Conservation (phyloP, 2,888 invertebrate species). For the Papilio gigon region DNA sequence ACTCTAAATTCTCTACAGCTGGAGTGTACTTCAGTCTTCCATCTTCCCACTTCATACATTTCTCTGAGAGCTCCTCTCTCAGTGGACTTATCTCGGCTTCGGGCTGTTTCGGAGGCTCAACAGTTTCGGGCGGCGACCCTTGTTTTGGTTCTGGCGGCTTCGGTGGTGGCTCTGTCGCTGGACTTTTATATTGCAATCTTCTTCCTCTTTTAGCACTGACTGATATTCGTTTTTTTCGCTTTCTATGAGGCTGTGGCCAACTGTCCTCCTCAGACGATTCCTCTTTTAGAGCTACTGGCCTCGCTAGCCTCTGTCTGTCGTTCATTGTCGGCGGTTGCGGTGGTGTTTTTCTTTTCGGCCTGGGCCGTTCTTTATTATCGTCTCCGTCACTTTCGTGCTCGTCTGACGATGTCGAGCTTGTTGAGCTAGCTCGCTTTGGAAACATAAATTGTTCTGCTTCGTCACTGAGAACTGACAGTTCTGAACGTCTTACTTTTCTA, state of each 20-base stretch:
- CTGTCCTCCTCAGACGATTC: slow-evolving; percentile 77
- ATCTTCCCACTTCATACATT: slow-evolving; percentile 77
- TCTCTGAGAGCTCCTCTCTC: slow-evolving; percentile 63
- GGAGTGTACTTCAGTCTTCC: slow-evolving; percentile 74
- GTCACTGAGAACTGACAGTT: slow-evolving; percentile 88
- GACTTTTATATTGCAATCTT: slow-evolving; percentile 46
- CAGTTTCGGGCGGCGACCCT: slow-evolving; percentile 41
- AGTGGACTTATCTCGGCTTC: slow-evolving; percentile 57
- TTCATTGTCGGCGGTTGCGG: slow-evolving; percentile 57
- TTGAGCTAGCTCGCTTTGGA: slow-evolving; percentile 85
- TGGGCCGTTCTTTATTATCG: slow-evolving; percentile 61
- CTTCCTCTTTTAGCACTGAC: slow-evolving; percentile 56
- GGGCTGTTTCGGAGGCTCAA: slow-evolving; percentile 41
- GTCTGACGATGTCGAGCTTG: slow-evolving; percentile 81
- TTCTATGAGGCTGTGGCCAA: slow-evolving; percentile 67
- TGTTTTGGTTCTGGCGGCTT: slow-evolving; percentile 48
- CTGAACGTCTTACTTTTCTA: slow-evolving; percentile 87
- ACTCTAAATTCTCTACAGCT: slow-evolving; percentile 84
- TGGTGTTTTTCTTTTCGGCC: slow-evolving; percentile 72
- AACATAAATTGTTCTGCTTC: slow-evolving; percentile 95
- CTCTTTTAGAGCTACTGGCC: slow-evolving; percentile 73
- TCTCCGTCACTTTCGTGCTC: slow-evolving; percentile 63
- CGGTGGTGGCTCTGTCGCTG: slow-evolving; percentile 45
- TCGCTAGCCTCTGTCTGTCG: slow-evolving; percentile 68
- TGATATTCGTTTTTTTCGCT: slow-evolving; percentile 60